Conservation (phyloP, 1,140 invertebrate genomes). For the Conus betulinus region DNA sequence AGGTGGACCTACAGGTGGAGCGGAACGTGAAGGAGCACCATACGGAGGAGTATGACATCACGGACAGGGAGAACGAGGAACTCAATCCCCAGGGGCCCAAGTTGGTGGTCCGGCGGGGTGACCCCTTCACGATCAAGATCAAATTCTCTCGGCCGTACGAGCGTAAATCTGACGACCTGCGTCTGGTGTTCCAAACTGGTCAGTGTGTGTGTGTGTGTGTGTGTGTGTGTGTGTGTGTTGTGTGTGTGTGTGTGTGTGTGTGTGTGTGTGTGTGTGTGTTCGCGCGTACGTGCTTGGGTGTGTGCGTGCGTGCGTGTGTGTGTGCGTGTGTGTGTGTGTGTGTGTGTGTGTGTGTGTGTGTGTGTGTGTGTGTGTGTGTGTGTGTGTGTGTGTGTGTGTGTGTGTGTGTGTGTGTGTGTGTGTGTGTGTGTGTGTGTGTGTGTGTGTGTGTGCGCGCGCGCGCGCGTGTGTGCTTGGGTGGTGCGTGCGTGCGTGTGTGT, state of each 20-base stretch:
- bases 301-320: too few species aligned
- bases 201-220: not conserved
- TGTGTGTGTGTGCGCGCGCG: not conserved
- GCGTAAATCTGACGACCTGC: not conserved
- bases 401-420: not conserved
- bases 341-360: not conserved
- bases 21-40: conserved; percentile 46
- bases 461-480: not conserved
- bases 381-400: not conserved
- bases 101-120: too few species aligned
- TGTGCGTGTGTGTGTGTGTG: not conserved
- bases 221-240: not conserved
- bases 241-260: too few species aligned
- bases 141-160: not conserved
- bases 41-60: conserved; percentile 52
- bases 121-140: too few species aligned
- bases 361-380: too few species aligned
- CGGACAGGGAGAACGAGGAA: not conserved
- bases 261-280: not conserved
- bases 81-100: too few species aligned
- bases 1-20: conserved; percentile 46
- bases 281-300: too few species aligned
- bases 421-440: conserved; percentile 6
- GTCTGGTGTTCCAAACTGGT: too few species aligned
- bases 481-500: not conserved